Evolutionary conservation across 2,888 invertebrate species (phyloP).

Genomic region (Nemapogon koenigi): DNA sequence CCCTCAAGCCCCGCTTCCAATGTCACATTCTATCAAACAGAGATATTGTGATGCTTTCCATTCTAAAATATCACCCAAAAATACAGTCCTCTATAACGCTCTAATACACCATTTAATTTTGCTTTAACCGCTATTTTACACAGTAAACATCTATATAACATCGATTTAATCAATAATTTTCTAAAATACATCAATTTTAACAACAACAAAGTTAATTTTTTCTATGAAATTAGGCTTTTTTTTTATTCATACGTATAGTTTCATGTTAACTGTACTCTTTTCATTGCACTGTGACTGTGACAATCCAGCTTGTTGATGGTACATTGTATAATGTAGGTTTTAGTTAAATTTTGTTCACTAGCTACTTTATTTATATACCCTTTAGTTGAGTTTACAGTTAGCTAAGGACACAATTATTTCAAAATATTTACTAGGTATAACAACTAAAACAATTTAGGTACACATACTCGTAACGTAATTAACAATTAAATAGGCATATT

Average conservation of each 20-base stretch:
- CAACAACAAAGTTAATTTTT: constrained; percentile 47
- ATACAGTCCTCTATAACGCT: constrained; percentile 61
- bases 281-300: too few species aligned
- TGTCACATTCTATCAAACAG: constrained; percentile 41
- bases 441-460: too few species aligned
- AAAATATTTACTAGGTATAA: too few species aligned
- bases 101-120: constrained; percentile 37
- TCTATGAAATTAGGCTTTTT: constrained; percentile 45
- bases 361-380: too few species aligned
- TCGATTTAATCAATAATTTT: constrained; percentile 61
- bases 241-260: constrained; percentile 38
- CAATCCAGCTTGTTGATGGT: too few species aligned
- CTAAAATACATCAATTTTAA: constrained; percentile 63
- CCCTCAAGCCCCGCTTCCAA: constrained; percentile 15
- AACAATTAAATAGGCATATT: too few species aligned
- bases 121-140: constrained; percentile 47
- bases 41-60: constrained; percentile 43
- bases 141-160: constrained; percentile 65
- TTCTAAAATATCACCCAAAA: constrained; percentile 62
- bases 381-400: too few species aligned
- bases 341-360: too few species aligned
- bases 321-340: too few species aligned
- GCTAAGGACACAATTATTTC: too few species aligned
- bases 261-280: too few species aligned
- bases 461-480: too few species aligned